A percentile compares a stretch with the other conserved stretches of the same genome.
Evolutionary conservation across 2,113 vertebrate species (phyloP).

Genomic region (Ellobius talpinus): DNA sequence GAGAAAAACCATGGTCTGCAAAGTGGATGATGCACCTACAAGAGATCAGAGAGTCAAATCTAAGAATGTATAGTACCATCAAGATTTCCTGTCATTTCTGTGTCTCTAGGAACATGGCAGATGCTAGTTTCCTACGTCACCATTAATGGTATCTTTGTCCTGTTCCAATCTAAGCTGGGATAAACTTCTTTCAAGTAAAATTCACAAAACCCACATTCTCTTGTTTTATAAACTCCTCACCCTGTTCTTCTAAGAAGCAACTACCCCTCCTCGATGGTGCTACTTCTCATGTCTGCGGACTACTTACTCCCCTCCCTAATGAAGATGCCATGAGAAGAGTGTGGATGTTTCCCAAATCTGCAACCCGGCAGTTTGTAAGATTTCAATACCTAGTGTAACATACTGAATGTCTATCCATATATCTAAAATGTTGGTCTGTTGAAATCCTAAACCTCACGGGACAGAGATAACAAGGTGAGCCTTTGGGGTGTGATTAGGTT

Average conservation of each 20-base stretch:
- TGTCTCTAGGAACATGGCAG: background rate
- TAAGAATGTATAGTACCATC: background rate
- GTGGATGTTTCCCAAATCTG: background rate
- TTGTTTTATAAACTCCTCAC: background rate
- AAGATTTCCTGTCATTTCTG: background rate
- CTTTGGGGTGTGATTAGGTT: background rate
- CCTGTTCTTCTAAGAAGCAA: background rate
- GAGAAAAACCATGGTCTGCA: slow-evolving; percentile 2
- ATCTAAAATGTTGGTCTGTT: background rate
- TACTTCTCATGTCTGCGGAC: background rate
- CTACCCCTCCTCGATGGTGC: background rate
- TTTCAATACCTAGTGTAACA: background rate
- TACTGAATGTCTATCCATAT: background rate
- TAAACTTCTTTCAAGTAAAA: background rate
- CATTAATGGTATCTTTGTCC: background rate
- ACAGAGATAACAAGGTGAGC: background rate
- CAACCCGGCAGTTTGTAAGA: background rate
- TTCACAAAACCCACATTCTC: background rate
- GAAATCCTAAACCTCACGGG: background rate
- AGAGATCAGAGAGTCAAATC: background rate
- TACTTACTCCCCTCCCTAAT: background rate
- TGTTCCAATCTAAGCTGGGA: background rate
- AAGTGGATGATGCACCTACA: background rate
- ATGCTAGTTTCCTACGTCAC: background rate
- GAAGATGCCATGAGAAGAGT: background rate